These are phyloP conservation scores for Gymnorhina tibicen DNA, from an alignment of 2,113 vertebrate species.

Conservation along the genomic window DNA sequence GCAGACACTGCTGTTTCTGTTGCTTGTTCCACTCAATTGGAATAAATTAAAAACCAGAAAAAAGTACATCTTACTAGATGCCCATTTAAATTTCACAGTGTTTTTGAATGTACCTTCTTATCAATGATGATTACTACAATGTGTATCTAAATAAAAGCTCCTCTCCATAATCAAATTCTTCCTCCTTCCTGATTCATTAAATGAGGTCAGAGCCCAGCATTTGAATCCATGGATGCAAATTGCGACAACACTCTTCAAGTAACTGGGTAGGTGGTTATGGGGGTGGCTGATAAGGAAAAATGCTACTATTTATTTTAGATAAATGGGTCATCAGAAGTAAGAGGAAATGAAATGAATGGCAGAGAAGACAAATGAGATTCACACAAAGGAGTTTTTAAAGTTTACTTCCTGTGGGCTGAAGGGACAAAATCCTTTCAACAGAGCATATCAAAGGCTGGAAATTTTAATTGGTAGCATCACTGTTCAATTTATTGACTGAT, in stretches of 20 bases:
- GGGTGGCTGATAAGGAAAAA: constrained; percentile 21
- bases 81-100: neutral
- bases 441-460: constrained; percentile 42
- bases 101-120: neutral
- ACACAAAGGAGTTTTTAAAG: neutral
- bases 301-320: neutral
- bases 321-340: constrained; percentile 26
- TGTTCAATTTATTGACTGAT: constrained; percentile 20
- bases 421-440: neutral
- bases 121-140: constrained; percentile 8
- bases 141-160: constrained; percentile 4
- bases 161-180: neutral
- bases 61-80: neutral
- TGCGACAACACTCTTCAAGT: constrained; percentile 27
- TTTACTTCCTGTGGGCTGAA: constrained; percentile 8
- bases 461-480: constrained; percentile 52
- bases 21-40: neutral
- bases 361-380: constrained; percentile 22
- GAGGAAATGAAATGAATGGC: constrained; percentile 23
- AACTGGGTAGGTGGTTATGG: neutral
- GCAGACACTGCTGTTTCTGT: neutral
- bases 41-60: neutral
- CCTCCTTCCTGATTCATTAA: constrained; percentile 12
- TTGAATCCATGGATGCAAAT: neutral
- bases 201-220: constrained; percentile 17